Percentiles rank a stretch among this genome's conserved stretches.
Conservation (phyloP, 2,113 vertebrate species). For the Asarcornis scutulata region DNA sequence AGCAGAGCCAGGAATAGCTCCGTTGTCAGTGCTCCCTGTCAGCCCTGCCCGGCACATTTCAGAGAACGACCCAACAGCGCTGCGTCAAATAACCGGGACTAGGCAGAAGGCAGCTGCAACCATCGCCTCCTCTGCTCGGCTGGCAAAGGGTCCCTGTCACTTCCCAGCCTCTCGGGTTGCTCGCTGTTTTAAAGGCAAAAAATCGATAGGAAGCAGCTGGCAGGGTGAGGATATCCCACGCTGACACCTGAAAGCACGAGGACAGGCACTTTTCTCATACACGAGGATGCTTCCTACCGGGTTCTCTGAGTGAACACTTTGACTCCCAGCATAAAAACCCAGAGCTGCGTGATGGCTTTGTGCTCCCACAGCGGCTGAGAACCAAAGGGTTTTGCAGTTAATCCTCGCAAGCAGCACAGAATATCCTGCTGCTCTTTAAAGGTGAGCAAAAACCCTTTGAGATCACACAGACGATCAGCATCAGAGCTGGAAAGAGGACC, state of each 20-base stretch:
- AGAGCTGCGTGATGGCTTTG: neutral
- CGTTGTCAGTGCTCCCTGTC: neutral
- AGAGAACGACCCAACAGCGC: neutral
- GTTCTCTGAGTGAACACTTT: neutral
- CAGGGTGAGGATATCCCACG: neutral
- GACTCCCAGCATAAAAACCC: neutral
- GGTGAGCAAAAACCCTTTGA: constrained; percentile 1
- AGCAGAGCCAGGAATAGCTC: constrained; percentile 21
- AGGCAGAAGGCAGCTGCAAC: constrained; percentile 49
- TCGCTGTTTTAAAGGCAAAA: constrained; percentile 13
- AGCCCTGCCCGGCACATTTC: constrained; percentile 23
- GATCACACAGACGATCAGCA: neutral
- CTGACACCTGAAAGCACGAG: neutral
- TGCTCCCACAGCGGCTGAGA: neutral
- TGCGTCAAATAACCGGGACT: neutral
- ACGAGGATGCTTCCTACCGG: neutral
- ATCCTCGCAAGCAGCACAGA: neutral
- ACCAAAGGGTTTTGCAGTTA: neutral
- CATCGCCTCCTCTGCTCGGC: constrained; percentile 1
- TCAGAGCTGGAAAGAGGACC: neutral
- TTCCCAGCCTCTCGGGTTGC: neutral
- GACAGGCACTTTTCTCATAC: neutral
- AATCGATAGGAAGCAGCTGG: neutral
- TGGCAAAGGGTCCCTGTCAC: constrained; percentile 40
- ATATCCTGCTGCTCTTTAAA: neutral